These are phyloP conservation scores for Serripes groenlandicus DNA, from an alignment of 2,888 invertebrate genomes.

Conservation along the genomic window DNA sequence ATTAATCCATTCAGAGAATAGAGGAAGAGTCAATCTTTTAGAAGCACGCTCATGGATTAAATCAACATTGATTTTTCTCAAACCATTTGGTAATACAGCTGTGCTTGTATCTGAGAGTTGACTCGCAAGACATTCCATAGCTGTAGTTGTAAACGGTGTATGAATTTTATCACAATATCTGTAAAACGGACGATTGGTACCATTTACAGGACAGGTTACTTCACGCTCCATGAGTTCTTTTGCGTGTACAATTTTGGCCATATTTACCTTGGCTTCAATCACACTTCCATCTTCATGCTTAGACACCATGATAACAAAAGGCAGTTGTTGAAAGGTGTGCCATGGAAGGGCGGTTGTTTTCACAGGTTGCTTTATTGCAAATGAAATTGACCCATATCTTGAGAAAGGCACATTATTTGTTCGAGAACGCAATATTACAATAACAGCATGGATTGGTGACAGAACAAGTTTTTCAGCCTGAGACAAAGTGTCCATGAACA, in stretches of 20 bases:
- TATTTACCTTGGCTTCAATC: not conserved
- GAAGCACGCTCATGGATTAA: not conserved
- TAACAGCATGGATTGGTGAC: not conserved
- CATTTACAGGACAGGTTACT: not conserved
- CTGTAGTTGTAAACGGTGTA: not conserved
- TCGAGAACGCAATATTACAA: not conserved
- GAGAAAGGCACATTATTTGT: not conserved
- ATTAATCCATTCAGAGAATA: not conserved
- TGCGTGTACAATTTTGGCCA: not conserved
- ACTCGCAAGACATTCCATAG: not conserved
- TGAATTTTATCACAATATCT: not conserved
- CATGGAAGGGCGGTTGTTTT: not conserved
- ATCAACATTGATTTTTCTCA: not conserved
- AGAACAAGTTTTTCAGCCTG: not conserved
- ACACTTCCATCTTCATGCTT: constrained; percentile 1
- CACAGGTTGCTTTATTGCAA: not conserved
- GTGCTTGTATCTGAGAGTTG: not conserved
- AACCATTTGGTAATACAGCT: not conserved
- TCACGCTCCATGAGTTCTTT: not conserved
- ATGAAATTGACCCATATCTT: not conserved
- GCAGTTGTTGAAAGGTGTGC: not conserved
- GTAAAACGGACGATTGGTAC: not conserved
- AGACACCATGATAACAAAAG: constrained; percentile 1
- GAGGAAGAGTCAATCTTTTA: not conserved
- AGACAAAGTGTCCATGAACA: not conserved